Conservation (phyloP, 1,140 invertebrate species). For the Spodoptera frugiperda region DNA sequence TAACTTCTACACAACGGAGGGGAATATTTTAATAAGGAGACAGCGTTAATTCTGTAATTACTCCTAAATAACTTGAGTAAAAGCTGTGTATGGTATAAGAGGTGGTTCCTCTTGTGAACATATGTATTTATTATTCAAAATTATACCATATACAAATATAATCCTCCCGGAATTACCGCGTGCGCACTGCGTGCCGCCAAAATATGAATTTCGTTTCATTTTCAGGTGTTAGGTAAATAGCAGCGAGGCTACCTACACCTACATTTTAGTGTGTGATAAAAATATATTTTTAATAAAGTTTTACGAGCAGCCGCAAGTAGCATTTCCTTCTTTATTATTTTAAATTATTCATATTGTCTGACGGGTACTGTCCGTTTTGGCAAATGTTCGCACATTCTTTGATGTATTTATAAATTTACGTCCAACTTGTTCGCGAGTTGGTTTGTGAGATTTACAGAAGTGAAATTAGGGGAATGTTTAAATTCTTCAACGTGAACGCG, state of each 20-base stretch:
- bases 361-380: conserved; percentile 21
- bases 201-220: conserved; percentile 37
- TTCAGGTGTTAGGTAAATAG: conserved; percentile 12
- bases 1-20: no score
- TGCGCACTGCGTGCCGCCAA: conserved; percentile 28
- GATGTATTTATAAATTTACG: conserved; percentile 39
- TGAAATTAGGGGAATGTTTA: conserved; percentile 60
- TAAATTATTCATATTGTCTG: conserved; percentile 44
- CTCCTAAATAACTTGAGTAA: background rate
- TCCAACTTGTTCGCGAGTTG: conserved; percentile 32
- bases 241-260: conserved; percentile 27
- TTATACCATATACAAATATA: conserved; percentile 25
- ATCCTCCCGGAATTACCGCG: conserved; percentile 11
- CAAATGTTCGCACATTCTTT: conserved; percentile 14
- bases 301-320: conserved; percentile 14
- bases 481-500: conserved; percentile 60
- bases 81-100: background rate
- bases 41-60: no score
- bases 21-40: no score
- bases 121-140: conserved; percentile 28
- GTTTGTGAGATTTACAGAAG: conserved; percentile 54
- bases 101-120: background rate
- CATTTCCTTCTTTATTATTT: conserved; percentile 42
- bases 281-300: conserved; percentile 44
- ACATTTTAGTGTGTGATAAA: conserved; percentile 36